These are phyloP conservation scores for Rousettus madagascariensis DNA, from an alignment of 2,797 vertebrate genomes.

Conservation along the genomic window DNA sequence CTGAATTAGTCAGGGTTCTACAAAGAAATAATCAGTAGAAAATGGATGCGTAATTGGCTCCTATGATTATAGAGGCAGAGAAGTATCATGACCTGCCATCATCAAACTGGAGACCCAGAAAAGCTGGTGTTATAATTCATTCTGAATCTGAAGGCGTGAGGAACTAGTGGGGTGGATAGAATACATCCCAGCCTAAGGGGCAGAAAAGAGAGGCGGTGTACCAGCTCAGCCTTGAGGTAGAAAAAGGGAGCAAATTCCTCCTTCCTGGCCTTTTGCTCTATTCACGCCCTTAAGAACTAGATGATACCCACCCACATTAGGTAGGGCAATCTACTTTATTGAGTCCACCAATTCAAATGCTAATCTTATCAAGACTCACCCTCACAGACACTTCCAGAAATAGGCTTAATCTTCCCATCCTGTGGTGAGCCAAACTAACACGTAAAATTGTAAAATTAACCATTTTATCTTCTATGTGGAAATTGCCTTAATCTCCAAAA, in stretches of 20 bases:
- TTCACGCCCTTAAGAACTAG: background rate
- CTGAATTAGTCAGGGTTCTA: background rate
- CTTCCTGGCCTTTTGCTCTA: background rate
- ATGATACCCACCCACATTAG: background rate
- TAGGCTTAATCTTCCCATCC: background rate
- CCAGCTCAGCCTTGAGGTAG: background rate
- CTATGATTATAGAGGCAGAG: background rate
- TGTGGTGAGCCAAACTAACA: background rate
- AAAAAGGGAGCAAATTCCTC: background rate
- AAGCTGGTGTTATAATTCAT: background rate
- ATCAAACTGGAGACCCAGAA: background rate
- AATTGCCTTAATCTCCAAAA: background rate
- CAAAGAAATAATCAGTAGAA: background rate
- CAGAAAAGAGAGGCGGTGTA: background rate
- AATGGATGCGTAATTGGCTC: background rate
- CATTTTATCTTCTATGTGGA: background rate
- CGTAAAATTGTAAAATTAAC: background rate
- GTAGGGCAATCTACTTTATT: background rate
- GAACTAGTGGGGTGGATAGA: background rate
- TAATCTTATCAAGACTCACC: background rate
- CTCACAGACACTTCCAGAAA: background rate
- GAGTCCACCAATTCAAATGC: background rate
- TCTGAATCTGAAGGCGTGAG: background rate
- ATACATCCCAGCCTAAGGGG: background rate
- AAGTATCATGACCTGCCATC: background rate